Percentiles rank a stretch among this genome's conserved stretches.
Conservation (phyloP, 2,888 invertebrate species). For the Calameuta idolon region DNA sequence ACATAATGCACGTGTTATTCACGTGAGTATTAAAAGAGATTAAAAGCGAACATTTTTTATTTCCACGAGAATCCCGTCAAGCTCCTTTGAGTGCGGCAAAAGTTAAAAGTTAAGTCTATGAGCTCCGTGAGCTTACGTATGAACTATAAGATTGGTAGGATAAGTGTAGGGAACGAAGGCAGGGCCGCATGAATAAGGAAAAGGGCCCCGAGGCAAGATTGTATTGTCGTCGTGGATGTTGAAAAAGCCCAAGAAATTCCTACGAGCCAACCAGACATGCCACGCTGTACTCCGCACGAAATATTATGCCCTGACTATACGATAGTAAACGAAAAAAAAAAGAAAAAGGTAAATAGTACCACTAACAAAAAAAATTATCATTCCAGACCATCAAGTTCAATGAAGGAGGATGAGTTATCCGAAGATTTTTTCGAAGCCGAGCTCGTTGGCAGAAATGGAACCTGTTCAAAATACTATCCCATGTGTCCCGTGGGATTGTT, state of each 20-base stretch:
- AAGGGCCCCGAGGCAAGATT: conserved; percentile 40
- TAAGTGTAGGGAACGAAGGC: conserved; percentile 17
- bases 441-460: conserved; percentile 68
- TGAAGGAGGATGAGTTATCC: conserved; percentile 69
- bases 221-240: conserved; percentile 37
- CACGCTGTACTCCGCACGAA: background rate
- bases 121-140: background rate
- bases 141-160: background rate
- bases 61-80: background rate
- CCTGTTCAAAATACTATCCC: conserved; percentile 69
- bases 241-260: background rate
- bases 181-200: conserved; percentile 53
- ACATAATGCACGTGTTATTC: conserved; percentile 75
- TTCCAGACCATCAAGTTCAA: conserved; percentile 74
- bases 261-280: background rate
- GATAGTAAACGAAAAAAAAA: background rate
- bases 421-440: conserved; percentile 73
- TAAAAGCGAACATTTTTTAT: background rate
- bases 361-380: conserved; percentile 4
- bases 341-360: background rate
- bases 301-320: background rate
- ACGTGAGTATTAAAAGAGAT: conserved; percentile 70
- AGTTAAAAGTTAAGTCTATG: background rate
- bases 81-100: background rate
- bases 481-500: conserved; percentile 71